Evolutionary conservation across 2,113 vertebrate species (phyloP), one percentile per base, ranked within the genome.

Genomic region (Heloderma charlesbogerti): DNA sequence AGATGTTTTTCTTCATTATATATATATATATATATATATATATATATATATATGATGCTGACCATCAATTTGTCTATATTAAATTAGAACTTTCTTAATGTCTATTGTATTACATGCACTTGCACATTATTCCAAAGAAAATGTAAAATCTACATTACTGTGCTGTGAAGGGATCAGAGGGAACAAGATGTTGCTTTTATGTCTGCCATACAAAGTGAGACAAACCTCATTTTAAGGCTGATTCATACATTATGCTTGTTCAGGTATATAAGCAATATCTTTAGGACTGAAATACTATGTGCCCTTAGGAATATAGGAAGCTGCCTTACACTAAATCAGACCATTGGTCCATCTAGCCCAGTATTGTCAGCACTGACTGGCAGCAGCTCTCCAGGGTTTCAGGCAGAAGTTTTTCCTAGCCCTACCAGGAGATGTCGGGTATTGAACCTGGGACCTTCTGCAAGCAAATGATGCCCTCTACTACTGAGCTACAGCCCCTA

Each of bases 131-230:
- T 29, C 20, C 0, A 34, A 15, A 83, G 51, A 40, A 82, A 72
- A 67, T 1, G 57, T 88, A n/a, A 9, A 2, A 25, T 0, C 0
- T 0, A 34, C 6, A 18, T 1, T 0, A 0, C 51, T 88, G 0
- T 9, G 0, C 1, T 6, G 0, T 57, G 89, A 60, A 84, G 1
- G 0, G 9, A 31, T 43, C 12, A 43, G 34, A 25, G 25, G 85
- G 29, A 34, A 54, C 13, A 34, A 45, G 34, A 45, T 5, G 15
- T 43, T 77, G 27, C 63, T 63, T 75, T 43, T 3, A 60, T 78
- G 40, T 78, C 29, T 37, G 16, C 48, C 25, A 20, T 34, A 16
- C n/a, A 78, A 6, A n/a, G 10, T 45, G 66, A 54, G 87, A 81
- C 20, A 83, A 16, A 57, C 12, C 4, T 57, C 37, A 16, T 13